phyloP scores from a whole-genome alignment of 2,113 vertebrate genomes.

The Perca flavescens region DNA sequence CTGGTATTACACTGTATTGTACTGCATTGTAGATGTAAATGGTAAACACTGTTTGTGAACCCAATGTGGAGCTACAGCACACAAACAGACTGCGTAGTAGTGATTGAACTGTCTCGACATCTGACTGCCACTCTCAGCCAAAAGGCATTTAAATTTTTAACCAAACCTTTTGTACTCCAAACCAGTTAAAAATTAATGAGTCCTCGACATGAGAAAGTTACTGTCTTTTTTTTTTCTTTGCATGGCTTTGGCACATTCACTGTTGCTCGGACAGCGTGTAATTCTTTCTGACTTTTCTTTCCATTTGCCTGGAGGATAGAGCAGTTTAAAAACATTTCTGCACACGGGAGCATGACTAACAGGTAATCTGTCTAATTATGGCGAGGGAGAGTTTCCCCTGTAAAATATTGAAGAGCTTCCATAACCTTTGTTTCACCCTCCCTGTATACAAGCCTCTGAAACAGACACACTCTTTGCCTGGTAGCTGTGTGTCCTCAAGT shows the following conservation, averaged over 20 bases:
- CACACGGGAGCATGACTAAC: constrained; percentile 91
- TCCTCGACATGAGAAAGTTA: constrained; percentile 80
- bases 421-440: constrained; percentile 96
- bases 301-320: constrained; percentile 95
- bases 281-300: constrained; percentile 93
- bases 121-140: constrained; percentile 84
- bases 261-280: constrained; percentile 89
- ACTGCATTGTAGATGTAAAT: constrained; percentile 16
- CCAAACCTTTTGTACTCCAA: constrained; percentile 86
- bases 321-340: constrained; percentile 90
- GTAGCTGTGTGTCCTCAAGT: constrained; percentile 90
- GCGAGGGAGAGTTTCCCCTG: constrained; percentile 90
- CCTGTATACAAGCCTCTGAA: constrained; percentile 87
- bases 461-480: constrained; percentile 85
- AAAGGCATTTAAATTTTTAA: constrained; percentile 87
- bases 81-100: constrained; percentile 41
- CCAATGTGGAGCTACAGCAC: constrained; percentile 13
- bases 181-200: constrained; percentile 90
- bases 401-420: constrained; percentile 94
- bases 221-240: constrained; percentile 56
- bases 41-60: constrained; percentile 12
- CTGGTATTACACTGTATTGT: neutral
- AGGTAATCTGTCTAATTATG: constrained; percentile 99
- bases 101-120: constrained; percentile 75
- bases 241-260: constrained; percentile 71